Conservation (phyloP, 2,113 vertebrate genomes). For the Bungarus multicinctus region DNA sequence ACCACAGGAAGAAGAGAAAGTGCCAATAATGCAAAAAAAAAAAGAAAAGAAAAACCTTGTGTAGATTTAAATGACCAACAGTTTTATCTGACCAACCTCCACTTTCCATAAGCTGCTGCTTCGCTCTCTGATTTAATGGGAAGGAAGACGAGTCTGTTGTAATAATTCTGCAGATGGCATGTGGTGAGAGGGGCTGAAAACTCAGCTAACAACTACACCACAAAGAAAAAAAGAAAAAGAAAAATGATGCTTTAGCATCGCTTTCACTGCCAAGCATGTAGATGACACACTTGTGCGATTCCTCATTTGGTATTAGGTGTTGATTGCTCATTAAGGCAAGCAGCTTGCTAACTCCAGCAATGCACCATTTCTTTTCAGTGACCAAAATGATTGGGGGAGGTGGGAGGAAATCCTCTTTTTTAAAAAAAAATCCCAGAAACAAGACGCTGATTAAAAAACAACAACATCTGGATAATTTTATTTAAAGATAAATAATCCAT, state of each 20-base stretch:
- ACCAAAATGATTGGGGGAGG: constrained; percentile 58
- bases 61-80: background rate
- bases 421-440: constrained; percentile 45
- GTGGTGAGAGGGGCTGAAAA: constrained; percentile 42
- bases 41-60: background rate
- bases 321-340: constrained; percentile 71
- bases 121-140: constrained; percentile 2
- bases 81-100: background rate
- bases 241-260: constrained; percentile 23
- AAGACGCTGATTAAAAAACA: constrained; percentile 54
- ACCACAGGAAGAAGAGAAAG: background rate
- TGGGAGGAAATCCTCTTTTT: background rate
- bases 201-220: constrained; percentile 30
- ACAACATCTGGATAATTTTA: constrained; percentile 37
- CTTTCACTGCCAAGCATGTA: constrained; percentile 51
- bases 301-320: constrained; percentile 62
- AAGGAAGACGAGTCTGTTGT: constrained; percentile 39
- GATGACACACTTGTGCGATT: constrained; percentile 65
- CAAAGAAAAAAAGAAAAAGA: constrained; percentile 31
- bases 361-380: constrained; percentile 64
- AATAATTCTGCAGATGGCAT: constrained; percentile 42
- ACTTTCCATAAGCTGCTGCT: background rate
- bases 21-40: background rate
- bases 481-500: constrained; percentile 56
- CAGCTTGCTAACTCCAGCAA: constrained; percentile 67